Evolutionary conservation across 92 coral and sea anemone species (phyloP).

Genomic region (Zoanthus solanderi): DNA sequence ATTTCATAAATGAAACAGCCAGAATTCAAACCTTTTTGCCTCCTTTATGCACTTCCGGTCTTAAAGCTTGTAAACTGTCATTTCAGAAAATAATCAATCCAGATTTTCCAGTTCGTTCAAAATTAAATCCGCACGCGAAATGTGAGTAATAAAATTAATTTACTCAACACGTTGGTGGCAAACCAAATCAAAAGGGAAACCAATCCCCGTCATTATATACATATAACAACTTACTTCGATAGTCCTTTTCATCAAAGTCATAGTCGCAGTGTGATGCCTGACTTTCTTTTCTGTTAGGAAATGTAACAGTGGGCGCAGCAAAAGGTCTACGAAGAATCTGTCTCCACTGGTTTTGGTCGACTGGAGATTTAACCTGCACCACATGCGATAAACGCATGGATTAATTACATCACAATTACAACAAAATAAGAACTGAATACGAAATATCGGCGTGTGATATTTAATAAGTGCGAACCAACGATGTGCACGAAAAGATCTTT

Average conservation of each 20-base stretch:
- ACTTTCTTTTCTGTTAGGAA: slow-evolving; percentile 24
- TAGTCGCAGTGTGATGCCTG: slow-evolving; percentile 33
- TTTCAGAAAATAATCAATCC: neutral
- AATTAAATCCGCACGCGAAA: slow-evolving; percentile 6
- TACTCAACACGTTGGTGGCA: neutral
- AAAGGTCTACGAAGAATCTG: slow-evolving; percentile 37
- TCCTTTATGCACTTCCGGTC: slow-evolving; percentile 18
- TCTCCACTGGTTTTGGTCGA: slow-evolving; percentile 39
- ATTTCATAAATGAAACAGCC: neutral
- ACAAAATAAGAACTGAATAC: slow-evolving; percentile 2
- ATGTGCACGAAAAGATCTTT: neutral
- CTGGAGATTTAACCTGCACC: slow-evolving; percentile 20
- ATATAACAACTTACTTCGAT: slow-evolving; percentile 48
- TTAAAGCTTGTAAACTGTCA: slow-evolving; percentile 1
- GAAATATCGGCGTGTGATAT: neutral
- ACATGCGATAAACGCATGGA: slow-evolving; percentile 16
- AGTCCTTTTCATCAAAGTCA: slow-evolving; percentile 48
- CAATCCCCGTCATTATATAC: neutral
- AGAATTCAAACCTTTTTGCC: neutral
- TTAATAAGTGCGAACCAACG: neutral
- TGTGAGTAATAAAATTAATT: neutral
- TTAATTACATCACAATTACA: slow-evolving; percentile 23
- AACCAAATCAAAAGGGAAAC: neutral
- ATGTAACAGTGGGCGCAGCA: slow-evolving; percentile 33
- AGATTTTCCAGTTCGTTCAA: neutral